phyloP scores from a whole-genome alignment of 2,797 vertebrate species.

The Melanotaenia nigrans region DNA sequence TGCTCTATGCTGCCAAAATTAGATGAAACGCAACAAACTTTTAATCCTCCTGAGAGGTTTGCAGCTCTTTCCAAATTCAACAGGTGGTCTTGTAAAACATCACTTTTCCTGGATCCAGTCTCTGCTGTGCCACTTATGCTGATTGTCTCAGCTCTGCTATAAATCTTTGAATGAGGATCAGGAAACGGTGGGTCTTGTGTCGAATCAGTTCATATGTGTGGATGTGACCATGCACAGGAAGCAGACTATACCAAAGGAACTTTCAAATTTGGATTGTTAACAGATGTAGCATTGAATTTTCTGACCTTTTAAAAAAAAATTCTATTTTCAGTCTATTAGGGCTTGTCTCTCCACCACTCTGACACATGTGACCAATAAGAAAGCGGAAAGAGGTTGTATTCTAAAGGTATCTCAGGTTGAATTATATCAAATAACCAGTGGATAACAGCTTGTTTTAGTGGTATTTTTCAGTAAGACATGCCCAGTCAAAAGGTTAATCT shows the following conservation, averaged over 20 bases:
- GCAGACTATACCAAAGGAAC: conserved; percentile 3
- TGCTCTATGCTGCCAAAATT: conserved; percentile 50
- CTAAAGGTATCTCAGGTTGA: neutral
- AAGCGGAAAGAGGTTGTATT: neutral
- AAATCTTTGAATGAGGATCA: conserved; percentile 56
- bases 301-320: neutral
- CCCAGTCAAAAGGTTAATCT: conserved; percentile 49
- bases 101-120: conserved; percentile 53
- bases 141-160: conserved; percentile 62
- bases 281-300: neutral
- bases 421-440: conserved; percentile 9
- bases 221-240: conserved; percentile 38
- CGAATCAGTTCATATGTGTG: conserved; percentile 47
- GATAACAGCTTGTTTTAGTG: conserved; percentile 18
- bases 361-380: neutral
- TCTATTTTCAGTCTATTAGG: neutral
- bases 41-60: conserved; percentile 59
- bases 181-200: conserved; percentile 55
- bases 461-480: conserved; percentile 32
- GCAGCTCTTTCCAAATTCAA: conserved; percentile 53
- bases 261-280: conserved; percentile 1
- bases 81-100: conserved; percentile 72
- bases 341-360: neutral
- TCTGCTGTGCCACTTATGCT: conserved; percentile 56
- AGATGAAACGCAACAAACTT: conserved; percentile 55